Evolutionary conservation across 2,888 invertebrate genomes (phyloP), one percentile per base, ranked within the genome.

Genomic region (Drosophila antonietae): DNA sequence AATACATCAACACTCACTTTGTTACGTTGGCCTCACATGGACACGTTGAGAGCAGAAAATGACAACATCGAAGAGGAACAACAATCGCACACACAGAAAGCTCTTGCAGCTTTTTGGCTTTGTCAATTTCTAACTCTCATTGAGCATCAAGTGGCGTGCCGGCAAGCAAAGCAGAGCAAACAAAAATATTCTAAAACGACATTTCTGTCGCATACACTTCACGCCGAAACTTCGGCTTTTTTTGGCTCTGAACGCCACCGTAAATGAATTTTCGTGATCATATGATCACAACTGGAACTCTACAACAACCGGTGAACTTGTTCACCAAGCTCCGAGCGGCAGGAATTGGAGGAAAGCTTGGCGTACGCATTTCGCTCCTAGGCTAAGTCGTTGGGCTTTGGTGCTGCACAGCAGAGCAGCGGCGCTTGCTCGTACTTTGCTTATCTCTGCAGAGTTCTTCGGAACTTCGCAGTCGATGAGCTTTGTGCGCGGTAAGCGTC

Each of bases 201-300:
- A 55, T 55, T 67, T 55, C 33, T 66, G 35, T 66, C 53, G 28
- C 39, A 46, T 14, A 35, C 35, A n/a, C 37, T 18, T 35, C 15
- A 65, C 81, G 84, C 84, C 49, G 79, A 69, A 39, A 51, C 23
- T 18, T 67, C 72, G 73, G 77, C 68, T 71, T 43, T 37, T 46
- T 49, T 28, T 67, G 63, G 85, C 72, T 68, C 14, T 4, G 81
- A 81, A 68, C 87, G 89, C 88, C 73, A 72, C 65, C 44, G 37
- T 3, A 9, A 8, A 31, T 20, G 20, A 14, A 6, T n/a, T 41
- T 18, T 39, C n/a, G 60, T 46, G 59, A 65, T 20, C 28, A 28
- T 6, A 28, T 28, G 0, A 55, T 59, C 59, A 57, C 61, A 51
- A n/a, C 15, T 37, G 15, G 9, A 28, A 39, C 51, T 31, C 14